Percentiles rank a stretch among this genome's conserved stretches.
Evolutionary conservation across 2,888 invertebrate genomes (phyloP).

Genomic region (Pyrochroa serraticornis): DNA sequence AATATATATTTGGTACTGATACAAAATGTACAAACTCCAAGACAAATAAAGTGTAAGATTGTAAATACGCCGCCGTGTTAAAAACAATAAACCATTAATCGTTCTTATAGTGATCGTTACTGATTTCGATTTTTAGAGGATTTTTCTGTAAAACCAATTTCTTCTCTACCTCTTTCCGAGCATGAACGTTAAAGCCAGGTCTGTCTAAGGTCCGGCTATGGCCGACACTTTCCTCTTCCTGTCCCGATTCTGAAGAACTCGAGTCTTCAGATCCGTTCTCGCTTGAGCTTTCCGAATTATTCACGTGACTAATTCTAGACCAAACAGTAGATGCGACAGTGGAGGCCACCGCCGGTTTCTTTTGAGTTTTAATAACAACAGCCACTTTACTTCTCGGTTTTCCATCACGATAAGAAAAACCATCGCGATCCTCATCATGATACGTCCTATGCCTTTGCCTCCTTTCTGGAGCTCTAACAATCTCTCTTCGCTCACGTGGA

Average conservation of each 20-base stretch:
- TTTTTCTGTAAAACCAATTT: constrained; percentile 40
- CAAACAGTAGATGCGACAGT: constrained; percentile 54
- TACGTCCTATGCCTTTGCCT: constrained; percentile 14
- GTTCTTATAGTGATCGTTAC: constrained; percentile 48
- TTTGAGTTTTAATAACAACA: constrained; percentile 54
- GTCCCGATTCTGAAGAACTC: too few species aligned
- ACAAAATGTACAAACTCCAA: too few species aligned
- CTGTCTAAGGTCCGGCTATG: constrained; percentile 27
- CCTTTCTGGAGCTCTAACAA: neutral
- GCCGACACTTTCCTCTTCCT: constrained; percentile 18
- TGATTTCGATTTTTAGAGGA: constrained; percentile 53
- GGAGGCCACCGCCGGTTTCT: constrained; percentile 49
- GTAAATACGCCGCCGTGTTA: neutral
- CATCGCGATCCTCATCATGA: constrained; percentile 33
- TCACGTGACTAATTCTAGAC: constrained; percentile 42
- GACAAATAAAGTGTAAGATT: too few species aligned
- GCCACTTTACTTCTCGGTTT: constrained; percentile 55
- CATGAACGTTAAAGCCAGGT: constrained; percentile 44
- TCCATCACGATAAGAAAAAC: constrained; percentile 19
- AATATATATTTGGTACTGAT: too few species aligned
- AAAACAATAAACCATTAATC: constrained; percentile 18
- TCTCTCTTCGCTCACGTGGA: neutral
- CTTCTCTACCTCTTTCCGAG: constrained; percentile 16
- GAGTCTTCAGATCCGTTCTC: constrained; percentile 26
- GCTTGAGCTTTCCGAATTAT: constrained; percentile 28